Conservation (phyloP, 2,113 vertebrate genomes). For the Rhabdornis inornatus region DNA sequence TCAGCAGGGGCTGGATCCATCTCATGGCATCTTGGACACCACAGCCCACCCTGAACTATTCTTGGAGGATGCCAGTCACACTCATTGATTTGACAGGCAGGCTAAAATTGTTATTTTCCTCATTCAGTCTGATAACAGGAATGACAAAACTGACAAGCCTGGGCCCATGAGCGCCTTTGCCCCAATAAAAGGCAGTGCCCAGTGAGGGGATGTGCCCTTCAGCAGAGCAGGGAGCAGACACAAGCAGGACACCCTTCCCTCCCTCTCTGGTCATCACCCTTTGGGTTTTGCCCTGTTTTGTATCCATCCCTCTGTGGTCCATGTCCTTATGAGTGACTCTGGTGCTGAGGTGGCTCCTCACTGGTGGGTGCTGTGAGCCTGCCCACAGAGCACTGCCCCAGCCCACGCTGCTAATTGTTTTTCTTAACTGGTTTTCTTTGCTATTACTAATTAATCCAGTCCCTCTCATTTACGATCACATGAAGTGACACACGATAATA, state of each 20-base stretch:
- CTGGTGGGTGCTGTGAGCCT: not conserved
- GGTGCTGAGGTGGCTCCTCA: not conserved
- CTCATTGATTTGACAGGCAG: not conserved
- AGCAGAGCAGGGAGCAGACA: not conserved
- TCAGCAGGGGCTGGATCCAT: not conserved
- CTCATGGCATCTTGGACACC: not conserved
- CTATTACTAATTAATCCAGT: not conserved
- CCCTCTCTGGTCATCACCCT: not conserved
- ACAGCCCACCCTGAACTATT: not conserved
- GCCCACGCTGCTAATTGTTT: not conserved
- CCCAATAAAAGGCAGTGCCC: not conserved
- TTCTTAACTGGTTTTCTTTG: not conserved
- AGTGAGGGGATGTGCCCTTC: not conserved
- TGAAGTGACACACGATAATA: not conserved
- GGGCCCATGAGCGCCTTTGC: not conserved
- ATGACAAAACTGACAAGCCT: not conserved
- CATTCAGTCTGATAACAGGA: not conserved
- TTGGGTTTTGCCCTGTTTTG: not conserved
- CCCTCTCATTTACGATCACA: fast-evolving
- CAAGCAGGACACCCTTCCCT: not conserved
- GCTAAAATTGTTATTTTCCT: not conserved
- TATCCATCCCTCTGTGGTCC: not conserved
- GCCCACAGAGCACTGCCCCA: not conserved
- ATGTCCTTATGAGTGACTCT: not conserved
- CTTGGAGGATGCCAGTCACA: not conserved